Conservation (phyloP, 1,140 invertebrate genomes). For the Drosophila baimaii region DNA sequence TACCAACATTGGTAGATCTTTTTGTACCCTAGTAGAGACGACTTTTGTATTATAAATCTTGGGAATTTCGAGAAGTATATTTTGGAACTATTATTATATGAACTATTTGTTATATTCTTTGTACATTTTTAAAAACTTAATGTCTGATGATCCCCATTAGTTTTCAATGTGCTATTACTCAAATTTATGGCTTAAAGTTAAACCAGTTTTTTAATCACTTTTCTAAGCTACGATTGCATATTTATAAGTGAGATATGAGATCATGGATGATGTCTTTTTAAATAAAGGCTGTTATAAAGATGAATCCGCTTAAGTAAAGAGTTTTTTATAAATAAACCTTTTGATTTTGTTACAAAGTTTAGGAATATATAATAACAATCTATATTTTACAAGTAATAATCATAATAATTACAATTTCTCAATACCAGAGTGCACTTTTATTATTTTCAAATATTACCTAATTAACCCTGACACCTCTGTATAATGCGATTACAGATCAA, state of each 20-base stretch:
- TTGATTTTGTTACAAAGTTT: too few species aligned
- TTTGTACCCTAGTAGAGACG: background rate
- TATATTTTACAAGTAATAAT: too few species aligned
- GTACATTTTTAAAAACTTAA: background rate
- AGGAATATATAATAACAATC: too few species aligned
- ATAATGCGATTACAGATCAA: slow-evolving; percentile 9
- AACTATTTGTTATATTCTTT: background rate
- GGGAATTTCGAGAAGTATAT: too few species aligned
- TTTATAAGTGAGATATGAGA: slow-evolving; percentile 14
- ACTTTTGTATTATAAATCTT: background rate
- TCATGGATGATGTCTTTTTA: background rate
- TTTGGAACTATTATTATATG: too few species aligned
- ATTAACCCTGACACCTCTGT: background rate
- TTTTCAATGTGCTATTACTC: background rate
- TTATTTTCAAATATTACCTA: background rate
- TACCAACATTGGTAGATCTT: background rate
- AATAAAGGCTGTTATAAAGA: too few species aligned
- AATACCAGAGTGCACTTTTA: background rate
- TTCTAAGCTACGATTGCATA: slow-evolving; percentile 1
- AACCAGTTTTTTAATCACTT: slow-evolving; percentile 1
- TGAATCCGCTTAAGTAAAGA: background rate
- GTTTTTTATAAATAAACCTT: background rate
- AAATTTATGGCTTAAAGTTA: background rate
- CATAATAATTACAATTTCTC: background rate
- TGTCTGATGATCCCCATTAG: background rate